Base-by-base conservation (phyloP, 2,888 invertebrate species). In the Deilephila elpenor region DNA sequence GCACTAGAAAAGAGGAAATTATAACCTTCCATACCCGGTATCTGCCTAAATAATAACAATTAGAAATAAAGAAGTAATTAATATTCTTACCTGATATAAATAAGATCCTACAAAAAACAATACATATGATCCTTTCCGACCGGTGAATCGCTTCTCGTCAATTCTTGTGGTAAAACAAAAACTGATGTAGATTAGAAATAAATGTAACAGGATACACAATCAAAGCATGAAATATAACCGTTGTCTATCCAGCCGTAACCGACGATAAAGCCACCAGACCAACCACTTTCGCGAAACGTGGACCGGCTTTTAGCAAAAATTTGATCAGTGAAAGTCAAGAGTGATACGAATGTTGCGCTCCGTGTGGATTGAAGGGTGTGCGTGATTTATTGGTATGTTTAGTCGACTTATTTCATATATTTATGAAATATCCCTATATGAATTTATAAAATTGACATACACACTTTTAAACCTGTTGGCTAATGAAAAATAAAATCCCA, bases 281-380 rank as follows among this genome's bases (percentile, higher is more conserved):
- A 87, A 93, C 93, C 91, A 92, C 94, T 94, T 94, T 94, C 94
- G 93, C 93, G 85, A 88, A 89, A 85, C 90, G 77, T 81, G 88
- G 91, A 93, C 94, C 93, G 93, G 94, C 90, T 93, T 93, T 93
- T 92, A 93, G 93, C 92, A 93, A 94, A 93, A 93, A 93, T 94
- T 93, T 94, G 89, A 94, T 91, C 93, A 93, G 94, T 92, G 94
- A 94, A 94, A 94, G 94, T 93, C 85, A 86, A 87, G 80, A 83
- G 83, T 83, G 86, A 86, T 89, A 86, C 85, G 82, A 80, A 79
- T 76, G 75, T 73, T 76, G 73, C 73, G 71, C 78, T 53, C 61
- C 78, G 75, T 76, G 75, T 76, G 78, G 81, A 78, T 81, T 78
- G 83, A 86, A 88, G 89, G 88, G 89, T 89, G 80, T 82, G 78